Evolutionary conservation across 2,888 invertebrate genomes (phyloP), one percentile per base, ranked within the genome.

Genomic region (Agrochola litura): DNA sequence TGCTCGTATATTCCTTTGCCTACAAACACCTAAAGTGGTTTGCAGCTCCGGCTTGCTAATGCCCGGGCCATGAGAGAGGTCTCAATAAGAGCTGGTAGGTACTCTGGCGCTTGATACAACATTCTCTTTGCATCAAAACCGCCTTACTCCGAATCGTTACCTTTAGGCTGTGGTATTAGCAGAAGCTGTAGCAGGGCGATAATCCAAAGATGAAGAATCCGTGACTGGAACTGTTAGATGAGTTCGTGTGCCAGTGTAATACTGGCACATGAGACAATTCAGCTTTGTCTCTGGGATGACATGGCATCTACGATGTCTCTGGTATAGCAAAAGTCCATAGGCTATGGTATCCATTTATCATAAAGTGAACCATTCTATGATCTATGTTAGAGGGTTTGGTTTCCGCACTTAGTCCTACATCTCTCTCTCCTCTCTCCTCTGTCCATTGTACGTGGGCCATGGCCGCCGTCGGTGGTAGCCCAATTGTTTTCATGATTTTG

Each of bases 41-140:
- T 66, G 22, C 58, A 68, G 52, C 72, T 52, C 37, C 25, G 65
- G 37, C 61, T 72, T 49, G 12, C 63, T 73, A 79, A 84, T 72
- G 8, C 64, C 63, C 25, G 37, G 81, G 71, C 81, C 75, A 75
- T 81, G 81, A 74, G 76, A 73, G 61, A 25, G 80, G 37, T 74
- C 54, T 75, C 73, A 82, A 81, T 85, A 83, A 66, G 73, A 64
- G 49, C 68, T 22, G 52, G 77, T 49, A 58, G 43, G 77, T 49
- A 58, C 83, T 82, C 82, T 14, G 58, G 52, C 73, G 46, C 72
- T 86, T 82, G 83, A 83, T 89, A 83, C 78, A 81, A 81, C 73
- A 88, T 87, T 90, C 87, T 73, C 86, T 88, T 89, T 88, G 83
- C 84, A 79, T 76, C 72, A 76, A 54, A 69, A 80, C 79, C 65